A percentile compares a stretch with the other conserved stretches of the same genome.
Evolutionary conservation across 2,113 vertebrate species (phyloP).

Genomic region (Apodemus speciosus): DNA sequence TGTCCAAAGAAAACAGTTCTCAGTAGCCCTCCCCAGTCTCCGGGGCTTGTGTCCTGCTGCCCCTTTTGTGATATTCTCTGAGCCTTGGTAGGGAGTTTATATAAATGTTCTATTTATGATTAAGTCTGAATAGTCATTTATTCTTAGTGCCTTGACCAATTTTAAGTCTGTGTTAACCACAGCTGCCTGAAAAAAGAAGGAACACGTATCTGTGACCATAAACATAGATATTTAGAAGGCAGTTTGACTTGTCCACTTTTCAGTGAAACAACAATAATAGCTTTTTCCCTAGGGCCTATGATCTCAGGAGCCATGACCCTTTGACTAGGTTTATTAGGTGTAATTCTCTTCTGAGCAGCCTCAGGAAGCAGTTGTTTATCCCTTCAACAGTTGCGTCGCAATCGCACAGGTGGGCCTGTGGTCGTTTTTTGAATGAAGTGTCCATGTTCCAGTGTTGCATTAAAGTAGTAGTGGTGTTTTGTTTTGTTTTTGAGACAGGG

Average conservation of each 20-base stretch:
- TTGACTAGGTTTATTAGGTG: neutral
- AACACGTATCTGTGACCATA: neutral
- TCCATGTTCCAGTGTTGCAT: neutral
- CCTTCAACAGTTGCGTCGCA: neutral
- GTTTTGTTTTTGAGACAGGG: neutral
- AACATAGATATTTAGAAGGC: neutral
- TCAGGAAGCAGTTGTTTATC: neutral
- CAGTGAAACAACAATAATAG: neutral
- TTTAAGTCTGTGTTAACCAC: neutral
- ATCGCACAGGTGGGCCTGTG: neutral
- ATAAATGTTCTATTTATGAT: neutral
- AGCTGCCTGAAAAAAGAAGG: neutral
- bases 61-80: neutral
- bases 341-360: neutral
- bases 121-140: neutral
- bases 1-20: neutral
- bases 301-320: neutral
- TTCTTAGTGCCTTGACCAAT: neutral
- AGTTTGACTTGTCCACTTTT: neutral
- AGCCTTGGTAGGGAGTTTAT: neutral
- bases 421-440: neutral
- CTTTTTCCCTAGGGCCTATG: neutral
- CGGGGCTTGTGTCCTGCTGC: neutral
- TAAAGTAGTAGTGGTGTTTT: neutral
- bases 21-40: neutral